phyloP scores from a whole-genome alignment of 2,797 vertebrate species.

The Alosa sapidissima region DNA sequence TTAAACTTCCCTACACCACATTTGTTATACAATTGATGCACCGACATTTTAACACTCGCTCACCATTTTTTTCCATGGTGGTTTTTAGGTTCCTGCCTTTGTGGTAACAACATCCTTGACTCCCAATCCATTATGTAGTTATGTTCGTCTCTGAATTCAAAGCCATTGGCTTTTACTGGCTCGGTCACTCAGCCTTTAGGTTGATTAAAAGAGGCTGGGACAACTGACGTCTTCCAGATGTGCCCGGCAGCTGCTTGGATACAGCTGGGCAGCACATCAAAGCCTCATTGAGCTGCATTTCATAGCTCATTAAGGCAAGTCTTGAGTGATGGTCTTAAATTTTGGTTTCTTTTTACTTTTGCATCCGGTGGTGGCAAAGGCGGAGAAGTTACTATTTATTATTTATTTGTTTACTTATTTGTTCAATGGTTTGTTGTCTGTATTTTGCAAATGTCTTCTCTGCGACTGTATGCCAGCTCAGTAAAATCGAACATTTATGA shows the following conservation, averaged over 20 bases:
- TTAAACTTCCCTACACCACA: background rate
- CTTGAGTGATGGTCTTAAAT: background rate
- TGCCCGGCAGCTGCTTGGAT: constrained; percentile 40
- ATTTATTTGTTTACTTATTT: background rate
- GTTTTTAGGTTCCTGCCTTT: background rate
- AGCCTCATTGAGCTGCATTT: background rate
- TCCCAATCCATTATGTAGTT: background rate
- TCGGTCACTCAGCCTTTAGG: background rate
- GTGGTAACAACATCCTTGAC: background rate
- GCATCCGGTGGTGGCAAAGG: background rate
- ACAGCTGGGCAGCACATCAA: constrained; percentile 46
- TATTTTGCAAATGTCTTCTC: background rate
- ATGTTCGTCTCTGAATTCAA: background rate
- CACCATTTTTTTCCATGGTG: background rate
- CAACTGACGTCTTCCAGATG: constrained; percentile 10
- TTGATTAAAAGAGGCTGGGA: constrained; percentile 3
- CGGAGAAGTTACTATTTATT: background rate
- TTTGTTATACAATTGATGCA: background rate
- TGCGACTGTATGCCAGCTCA: background rate
- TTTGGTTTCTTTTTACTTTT: background rate
- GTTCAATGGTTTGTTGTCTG: constrained; percentile 18
- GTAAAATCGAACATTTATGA: constrained; percentile 8
- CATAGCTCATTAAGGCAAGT: constrained; percentile 30
- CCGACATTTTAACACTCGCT: background rate
- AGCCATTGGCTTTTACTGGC: constrained; percentile 1